These are phyloP conservation scores for Drosophila nasuta DNA, from an alignment of 1,140 invertebrate species.

Conservation along the genomic window DNA sequence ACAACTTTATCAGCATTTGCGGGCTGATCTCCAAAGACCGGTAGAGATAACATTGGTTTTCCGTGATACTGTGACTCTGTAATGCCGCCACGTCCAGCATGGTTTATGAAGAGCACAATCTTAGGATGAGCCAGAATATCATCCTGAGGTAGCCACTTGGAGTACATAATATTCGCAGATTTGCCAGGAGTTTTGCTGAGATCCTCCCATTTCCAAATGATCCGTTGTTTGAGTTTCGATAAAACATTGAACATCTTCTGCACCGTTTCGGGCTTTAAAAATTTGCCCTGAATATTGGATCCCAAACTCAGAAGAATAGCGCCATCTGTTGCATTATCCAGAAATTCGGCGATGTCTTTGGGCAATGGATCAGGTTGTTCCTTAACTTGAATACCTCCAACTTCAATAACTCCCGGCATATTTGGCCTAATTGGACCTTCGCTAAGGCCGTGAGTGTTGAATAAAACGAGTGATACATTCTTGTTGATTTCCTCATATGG, in stretches of 20 bases:
- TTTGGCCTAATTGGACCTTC: slow-evolving; percentile 72
- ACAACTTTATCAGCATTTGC: slow-evolving; percentile 54
- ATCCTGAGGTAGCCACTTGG: slow-evolving; percentile 87
- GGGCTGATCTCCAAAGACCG: slow-evolving; percentile 83
- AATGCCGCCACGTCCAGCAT: slow-evolving; percentile 87
- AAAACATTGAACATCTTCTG: slow-evolving; percentile 85
- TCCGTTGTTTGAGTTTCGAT: slow-evolving; percentile 78
- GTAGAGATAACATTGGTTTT: slow-evolving; percentile 86
- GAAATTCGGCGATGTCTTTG: slow-evolving; percentile 41
- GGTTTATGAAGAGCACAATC: slow-evolving; percentile 88
- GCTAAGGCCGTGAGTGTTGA: slow-evolving; percentile 55
- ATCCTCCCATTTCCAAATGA: slow-evolving; percentile 86
- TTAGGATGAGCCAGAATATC: slow-evolving; percentile 87
- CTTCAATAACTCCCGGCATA: slow-evolving; percentile 78
- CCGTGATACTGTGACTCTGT: slow-evolving; percentile 85
- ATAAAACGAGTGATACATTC: slow-evolving; percentile 65
- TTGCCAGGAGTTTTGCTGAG: slow-evolving; percentile 74
- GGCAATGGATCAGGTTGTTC: slow-evolving; percentile 69
- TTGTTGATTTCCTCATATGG: slow-evolving; percentile 41
- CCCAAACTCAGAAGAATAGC: slow-evolving; percentile 88
- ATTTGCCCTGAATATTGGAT: slow-evolving; percentile 84
- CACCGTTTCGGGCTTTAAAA: slow-evolving; percentile 83
- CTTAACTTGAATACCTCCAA: slow-evolving; percentile 84
- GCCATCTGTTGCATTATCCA: slow-evolving; percentile 58
- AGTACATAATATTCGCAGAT: slow-evolving; percentile 86